phyloP scores from a whole-genome alignment of 2,888 invertebrate genomes.

The Drosophila macrothrix region DNA sequence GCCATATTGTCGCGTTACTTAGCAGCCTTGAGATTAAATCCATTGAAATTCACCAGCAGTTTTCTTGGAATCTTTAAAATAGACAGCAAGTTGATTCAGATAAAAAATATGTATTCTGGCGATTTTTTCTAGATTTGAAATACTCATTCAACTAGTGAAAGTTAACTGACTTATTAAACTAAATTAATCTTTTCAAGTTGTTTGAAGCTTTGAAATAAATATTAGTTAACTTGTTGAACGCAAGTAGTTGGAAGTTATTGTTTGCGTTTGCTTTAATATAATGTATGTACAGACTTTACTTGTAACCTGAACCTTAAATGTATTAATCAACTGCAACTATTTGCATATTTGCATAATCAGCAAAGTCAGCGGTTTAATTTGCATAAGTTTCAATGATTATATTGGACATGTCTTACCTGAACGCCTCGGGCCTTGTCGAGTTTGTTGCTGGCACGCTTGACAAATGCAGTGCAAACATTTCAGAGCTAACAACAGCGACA shows the following conservation, averaged over 20 bases:
- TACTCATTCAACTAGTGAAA: not conserved
- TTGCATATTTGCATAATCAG: slow-evolving; percentile 39
- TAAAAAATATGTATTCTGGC: not conserved
- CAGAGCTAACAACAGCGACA: slow-evolving; percentile 17
- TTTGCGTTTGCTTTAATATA: not conserved
- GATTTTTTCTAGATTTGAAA: not conserved
- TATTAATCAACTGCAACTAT: slow-evolving; percentile 59
- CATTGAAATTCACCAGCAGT: slow-evolving; percentile 1
- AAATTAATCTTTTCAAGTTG: not conserved
- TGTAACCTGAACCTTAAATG: not conserved
- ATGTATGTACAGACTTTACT: not conserved
- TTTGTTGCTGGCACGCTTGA: slow-evolving; percentile 18
- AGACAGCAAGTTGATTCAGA: not conserved
- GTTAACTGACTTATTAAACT: not conserved
- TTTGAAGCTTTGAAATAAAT: not conserved
- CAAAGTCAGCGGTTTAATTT: slow-evolving; percentile 52
- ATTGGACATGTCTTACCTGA: slow-evolving; percentile 7
- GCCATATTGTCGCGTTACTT: not conserved
- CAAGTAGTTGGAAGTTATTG: not conserved
- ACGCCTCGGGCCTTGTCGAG: not conserved
- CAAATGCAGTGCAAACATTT: slow-evolving; percentile 54
- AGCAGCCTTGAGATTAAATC: not conserved
- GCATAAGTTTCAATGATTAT: slow-evolving; percentile 66
- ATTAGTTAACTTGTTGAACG: not conserved
- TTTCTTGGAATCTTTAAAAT: not conserved